Conservation (phyloP, 2,888 invertebrate genomes). For the Lycaena phlaeas region DNA sequence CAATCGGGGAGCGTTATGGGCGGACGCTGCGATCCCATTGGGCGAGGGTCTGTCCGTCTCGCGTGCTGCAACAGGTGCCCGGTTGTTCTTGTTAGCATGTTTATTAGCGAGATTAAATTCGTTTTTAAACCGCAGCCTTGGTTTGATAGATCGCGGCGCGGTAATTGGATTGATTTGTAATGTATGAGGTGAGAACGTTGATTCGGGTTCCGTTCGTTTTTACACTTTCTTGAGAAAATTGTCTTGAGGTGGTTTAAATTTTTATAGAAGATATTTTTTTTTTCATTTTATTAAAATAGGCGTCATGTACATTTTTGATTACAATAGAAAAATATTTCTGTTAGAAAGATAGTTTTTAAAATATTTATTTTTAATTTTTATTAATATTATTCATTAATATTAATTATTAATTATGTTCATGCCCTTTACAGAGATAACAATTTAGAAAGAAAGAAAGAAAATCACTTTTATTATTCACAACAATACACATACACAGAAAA, state of each 20-base stretch:
- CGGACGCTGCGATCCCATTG: constrained; percentile 59
- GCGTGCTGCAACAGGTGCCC: constrained; percentile 72
- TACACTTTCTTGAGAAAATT: neutral
- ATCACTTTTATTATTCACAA: no score
- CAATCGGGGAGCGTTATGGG: constrained; percentile 57
- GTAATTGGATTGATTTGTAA: constrained; percentile 46
- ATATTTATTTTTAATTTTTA: no score
- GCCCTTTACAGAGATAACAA: no score
- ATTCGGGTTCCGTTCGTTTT: constrained; percentile 13
- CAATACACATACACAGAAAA: no score
- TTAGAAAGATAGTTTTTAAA: no score
- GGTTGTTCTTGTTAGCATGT: constrained; percentile 67
- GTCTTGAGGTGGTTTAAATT: neutral
- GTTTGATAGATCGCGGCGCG: constrained; percentile 41
- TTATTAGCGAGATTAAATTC: constrained; percentile 70
- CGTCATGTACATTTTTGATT: no score
- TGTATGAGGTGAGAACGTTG: constrained; percentile 16
- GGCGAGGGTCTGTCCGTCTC: constrained; percentile 51
- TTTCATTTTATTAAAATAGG: no score
- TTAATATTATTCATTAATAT: no score
- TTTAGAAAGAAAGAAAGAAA: no score
- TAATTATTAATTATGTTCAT: no score
- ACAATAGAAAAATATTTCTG: no score
- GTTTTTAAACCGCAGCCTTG: constrained; percentile 59
- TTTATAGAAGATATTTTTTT: no score